phyloP scores from a whole-genome alignment of 2,113 vertebrate species.

The Pseudorasbora parva region DNA sequence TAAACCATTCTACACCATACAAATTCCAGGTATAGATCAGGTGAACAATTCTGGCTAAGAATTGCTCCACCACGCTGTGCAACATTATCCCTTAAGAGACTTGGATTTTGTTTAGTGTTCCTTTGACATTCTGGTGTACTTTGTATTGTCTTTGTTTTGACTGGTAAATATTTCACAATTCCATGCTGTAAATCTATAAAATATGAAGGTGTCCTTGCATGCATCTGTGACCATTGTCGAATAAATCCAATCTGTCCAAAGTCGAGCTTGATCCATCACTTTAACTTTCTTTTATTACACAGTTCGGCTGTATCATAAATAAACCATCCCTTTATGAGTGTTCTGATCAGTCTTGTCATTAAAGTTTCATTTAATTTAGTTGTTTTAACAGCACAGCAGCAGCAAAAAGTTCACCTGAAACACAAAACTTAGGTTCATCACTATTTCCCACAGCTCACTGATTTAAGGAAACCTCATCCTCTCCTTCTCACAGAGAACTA shows the following conservation, averaged over 20 bases:
- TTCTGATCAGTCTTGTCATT: background rate
- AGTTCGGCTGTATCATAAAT: background rate
- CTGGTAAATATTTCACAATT: background rate
- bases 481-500: conserved; percentile 47
- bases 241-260: background rate
- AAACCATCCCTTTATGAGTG: background rate
- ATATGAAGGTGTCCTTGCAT: background rate
- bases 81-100: background rate
- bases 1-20: too few relatives aligned
- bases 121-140: background rate
- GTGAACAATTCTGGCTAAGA: background rate
- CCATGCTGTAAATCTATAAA: background rate
- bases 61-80: background rate
- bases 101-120: background rate
- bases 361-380: background rate
- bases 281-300: background rate
- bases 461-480: conserved; percentile 52
- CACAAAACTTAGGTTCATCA: conserved; percentile 11
- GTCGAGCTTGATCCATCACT: background rate
- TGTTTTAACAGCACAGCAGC: background rate
- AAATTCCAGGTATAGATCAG: background rate
- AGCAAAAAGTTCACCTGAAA: conserved; percentile 1
- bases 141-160: background rate
- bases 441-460: conserved; percentile 21
- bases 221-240: background rate